Percentiles rank a stretch among this genome's conserved stretches.
These are phyloP conservation scores for Araneus ventricosus DNA, from an alignment of 1,140 invertebrate genomes.

Conservation along the genomic window DNA sequence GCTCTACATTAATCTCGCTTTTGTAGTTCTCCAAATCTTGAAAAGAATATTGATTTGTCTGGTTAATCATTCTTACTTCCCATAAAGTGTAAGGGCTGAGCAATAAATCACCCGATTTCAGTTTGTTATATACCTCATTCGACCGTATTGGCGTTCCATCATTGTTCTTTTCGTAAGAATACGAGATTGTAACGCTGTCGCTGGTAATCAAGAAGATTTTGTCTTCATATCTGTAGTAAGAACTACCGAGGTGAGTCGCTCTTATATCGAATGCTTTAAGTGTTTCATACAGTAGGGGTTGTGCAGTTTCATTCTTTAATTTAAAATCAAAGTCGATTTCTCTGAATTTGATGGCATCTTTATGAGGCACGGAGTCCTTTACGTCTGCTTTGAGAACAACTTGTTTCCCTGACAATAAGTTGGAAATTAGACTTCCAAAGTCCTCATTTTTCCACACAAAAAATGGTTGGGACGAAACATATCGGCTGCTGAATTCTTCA, in stretches of 20 bases:
- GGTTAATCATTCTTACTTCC: neutral
- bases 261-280: neutral
- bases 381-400: constrained; percentile 20
- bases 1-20: constrained; percentile 1
- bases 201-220: neutral
- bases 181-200: neutral
- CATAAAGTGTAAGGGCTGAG: constrained; percentile 25
- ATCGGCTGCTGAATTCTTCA: neutral
- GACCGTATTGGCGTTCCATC: neutral
- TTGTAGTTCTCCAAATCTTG: neutral
- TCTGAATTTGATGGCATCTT: constrained; percentile 26
- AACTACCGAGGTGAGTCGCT: constrained; percentile 25
- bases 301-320: neutral
- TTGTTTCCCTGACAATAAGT: neutral
- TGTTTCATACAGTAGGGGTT: neutral
- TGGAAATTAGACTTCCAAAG: neutral
- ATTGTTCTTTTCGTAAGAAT: constrained; percentile 3
- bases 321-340: neutral
- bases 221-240: neutral
- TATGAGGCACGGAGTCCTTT: neutral
- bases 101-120: neutral
- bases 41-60: neutral
- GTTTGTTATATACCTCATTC: neutral
- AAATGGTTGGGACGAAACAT: constrained; percentile 2
- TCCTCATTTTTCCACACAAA: constrained; percentile 23